Evolutionary conservation across 2,888 invertebrate genomes (phyloP).

Genomic region (Pilophorus perplexus): DNA sequence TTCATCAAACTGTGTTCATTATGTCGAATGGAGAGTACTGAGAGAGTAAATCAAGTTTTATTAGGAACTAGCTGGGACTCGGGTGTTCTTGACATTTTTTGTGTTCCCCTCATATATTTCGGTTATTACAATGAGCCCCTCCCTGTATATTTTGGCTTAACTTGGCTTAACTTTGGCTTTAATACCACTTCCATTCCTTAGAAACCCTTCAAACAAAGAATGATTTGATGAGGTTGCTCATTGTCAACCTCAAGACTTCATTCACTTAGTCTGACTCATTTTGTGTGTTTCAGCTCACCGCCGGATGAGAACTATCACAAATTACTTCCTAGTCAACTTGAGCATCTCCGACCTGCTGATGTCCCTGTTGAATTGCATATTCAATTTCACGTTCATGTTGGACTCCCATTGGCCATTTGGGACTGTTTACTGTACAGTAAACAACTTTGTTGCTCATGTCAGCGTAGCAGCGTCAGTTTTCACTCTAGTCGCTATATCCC

Average conservation of each 20-base stretch:
- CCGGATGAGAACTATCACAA: constrained; percentile 57
- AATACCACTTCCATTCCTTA: too few species aligned
- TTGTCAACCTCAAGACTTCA: too few species aligned
- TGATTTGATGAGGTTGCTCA: not conserved
- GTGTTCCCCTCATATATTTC: too few species aligned
- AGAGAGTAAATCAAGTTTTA: too few species aligned
- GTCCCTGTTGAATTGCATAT: constrained; percentile 58
- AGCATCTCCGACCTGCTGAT: constrained; percentile 58
- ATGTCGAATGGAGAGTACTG: too few species aligned
- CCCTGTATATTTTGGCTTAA: too few species aligned
- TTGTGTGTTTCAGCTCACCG: constrained; percentile 50
- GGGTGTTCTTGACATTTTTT: too few species aligned
- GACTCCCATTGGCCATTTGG: constrained; percentile 61
- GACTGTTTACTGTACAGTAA: constrained; percentile 57
- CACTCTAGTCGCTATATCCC: constrained; percentile 60
- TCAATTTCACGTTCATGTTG: constrained; percentile 58
- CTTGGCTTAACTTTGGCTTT: not conserved
- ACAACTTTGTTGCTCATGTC: constrained; percentile 59
- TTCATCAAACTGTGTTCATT: too few species aligned
- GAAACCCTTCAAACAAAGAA: too few species aligned
- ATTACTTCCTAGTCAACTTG: constrained; percentile 59
- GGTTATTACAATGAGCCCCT: too few species aligned
- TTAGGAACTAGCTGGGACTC: too few species aligned
- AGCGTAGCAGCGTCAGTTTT: constrained; percentile 60
- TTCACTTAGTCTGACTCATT: too few species aligned